A percentile compares a stretch with the other conserved stretches of the same genome.
Evolutionary conservation across 2,888 invertebrate genomes (phyloP).

Genomic region (Rhamphomyia laevipes): DNA sequence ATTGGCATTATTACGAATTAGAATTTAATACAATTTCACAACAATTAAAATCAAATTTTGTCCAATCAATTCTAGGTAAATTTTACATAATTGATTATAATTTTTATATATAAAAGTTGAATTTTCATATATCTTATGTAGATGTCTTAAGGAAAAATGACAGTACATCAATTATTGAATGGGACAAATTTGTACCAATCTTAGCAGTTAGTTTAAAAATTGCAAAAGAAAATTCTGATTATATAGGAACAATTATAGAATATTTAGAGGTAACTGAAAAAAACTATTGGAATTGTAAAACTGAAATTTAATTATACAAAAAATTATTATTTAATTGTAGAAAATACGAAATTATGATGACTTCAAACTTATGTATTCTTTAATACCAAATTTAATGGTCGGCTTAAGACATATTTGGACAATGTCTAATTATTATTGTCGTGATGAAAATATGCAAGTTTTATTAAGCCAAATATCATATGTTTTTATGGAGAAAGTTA

Average conservation of each 20-base stretch:
- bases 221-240: slow-evolving; percentile 36
- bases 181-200: slow-evolving; percentile 21
- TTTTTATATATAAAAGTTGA: too few species aligned
- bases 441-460: slow-evolving; percentile 75
- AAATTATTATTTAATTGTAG: slow-evolving; percentile 30
- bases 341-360: slow-evolving; percentile 57
- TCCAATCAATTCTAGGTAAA: slow-evolving; percentile 24
- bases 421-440: slow-evolving; percentile 71
- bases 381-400: slow-evolving; percentile 68
- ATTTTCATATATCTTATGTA: slow-evolving; percentile 35
- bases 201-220: slow-evolving; percentile 25
- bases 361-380: slow-evolving; percentile 57
- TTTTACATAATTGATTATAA: not conserved
- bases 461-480: slow-evolving; percentile 72
- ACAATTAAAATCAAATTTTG: slow-evolving; percentile 60
- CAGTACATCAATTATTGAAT: slow-evolving; percentile 21
- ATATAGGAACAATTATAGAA: slow-evolving; percentile 33
- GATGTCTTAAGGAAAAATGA: slow-evolving; percentile 22
- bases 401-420: slow-evolving; percentile 87
- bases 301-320: too few species aligned
- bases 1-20: slow-evolving; percentile 73
- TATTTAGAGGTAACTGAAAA: slow-evolving; percentile 39
- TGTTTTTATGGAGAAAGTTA: slow-evolving; percentile 67
- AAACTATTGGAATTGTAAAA: too few species aligned
- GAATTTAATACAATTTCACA: slow-evolving; percentile 68